Evolutionary conservation across 2,797 vertebrate species (phyloP), one percentile per base, ranked within the genome.

Genomic region (Phyllotis vaccarum): DNA sequence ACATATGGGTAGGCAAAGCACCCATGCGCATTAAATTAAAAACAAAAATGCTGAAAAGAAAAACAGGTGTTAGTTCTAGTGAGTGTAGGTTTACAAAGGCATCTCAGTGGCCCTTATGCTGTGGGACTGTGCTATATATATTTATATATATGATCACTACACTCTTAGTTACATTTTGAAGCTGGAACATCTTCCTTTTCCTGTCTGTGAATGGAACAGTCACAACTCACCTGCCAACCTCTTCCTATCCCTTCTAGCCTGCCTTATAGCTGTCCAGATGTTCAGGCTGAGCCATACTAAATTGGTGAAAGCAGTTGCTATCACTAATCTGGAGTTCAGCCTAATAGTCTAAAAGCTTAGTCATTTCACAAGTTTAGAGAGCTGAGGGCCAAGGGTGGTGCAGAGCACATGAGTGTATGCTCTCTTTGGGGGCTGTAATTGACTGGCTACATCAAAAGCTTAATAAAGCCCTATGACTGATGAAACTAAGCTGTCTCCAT

Each of bases 121-220:
- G n/a, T n/a, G n/a, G n/a, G n/a, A n/a, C n/a, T n/a, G n/a, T n/a
- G n/a, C n/a, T n/a, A n/a, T n/a, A n/a, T n/a, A n/a, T n/a, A n/a
- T n/a, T n/a, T n/a, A 49, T 49, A 49, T 49, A 49, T 49, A 49
- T 49, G 5, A 49, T 9, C 46, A 49, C 46, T n/a, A 49, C 46
- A 49, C 46, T 43, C 12, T 75, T 70, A 81, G 29, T 82, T 94
- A 64, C 2, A 12, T 43, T 22, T 58, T 91, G 68, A 82, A 87
- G 56, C 27, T 91, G 72, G 62, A 88, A 79, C 91, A 43, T 64
- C n/a, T 80, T 74, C 62, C 19, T 40, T 95, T 92, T 95, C 72
- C 46, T 93, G 46, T 34, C 24, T 89, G 27, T 86, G 43, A 17
- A 76, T n/a, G 60, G 70, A 89, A n/a, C 5, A 31, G 88, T 88